Conservation (phyloP, 2,888 invertebrate species). For the Stenolophus ochropezus region DNA sequence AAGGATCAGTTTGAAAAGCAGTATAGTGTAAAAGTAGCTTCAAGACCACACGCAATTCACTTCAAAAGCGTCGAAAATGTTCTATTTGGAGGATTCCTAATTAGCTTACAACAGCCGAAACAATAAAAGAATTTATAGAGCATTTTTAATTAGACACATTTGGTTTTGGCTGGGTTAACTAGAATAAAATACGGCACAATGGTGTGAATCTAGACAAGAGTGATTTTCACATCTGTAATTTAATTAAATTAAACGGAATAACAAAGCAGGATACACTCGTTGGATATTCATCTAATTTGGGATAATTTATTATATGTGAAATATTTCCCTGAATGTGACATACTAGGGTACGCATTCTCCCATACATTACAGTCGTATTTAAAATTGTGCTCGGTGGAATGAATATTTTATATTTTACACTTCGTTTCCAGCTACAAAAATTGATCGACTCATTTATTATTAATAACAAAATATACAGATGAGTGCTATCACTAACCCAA, state of each 20-base stretch:
- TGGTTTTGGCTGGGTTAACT: slow-evolving; percentile 1
- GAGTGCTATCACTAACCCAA: not conserved
- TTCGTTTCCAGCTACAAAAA: not conserved
- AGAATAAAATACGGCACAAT: slow-evolving; percentile 42
- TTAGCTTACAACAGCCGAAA: slow-evolving; percentile 1
- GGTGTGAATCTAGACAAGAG: slow-evolving; percentile 37
- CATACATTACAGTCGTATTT: not conserved
- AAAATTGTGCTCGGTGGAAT: not conserved
- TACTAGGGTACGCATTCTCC: not conserved
- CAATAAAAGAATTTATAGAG: slow-evolving; percentile 26
- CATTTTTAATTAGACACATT: slow-evolving; percentile 27
- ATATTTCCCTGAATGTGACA: slow-evolving; percentile 28
- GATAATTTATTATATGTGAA: slow-evolving; percentile 32
- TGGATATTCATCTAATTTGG: slow-evolving; percentile 21
- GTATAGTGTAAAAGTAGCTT: not conserved
- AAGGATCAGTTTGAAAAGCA: not conserved
- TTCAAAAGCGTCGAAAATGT: slow-evolving; percentile 14
- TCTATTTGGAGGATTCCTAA: not conserved
- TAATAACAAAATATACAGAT: not conserved
- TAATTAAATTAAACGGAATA: slow-evolving; percentile 13
- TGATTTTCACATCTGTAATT: slow-evolving; percentile 42
- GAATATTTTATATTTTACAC: slow-evolving; percentile 22
- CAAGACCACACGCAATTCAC: slow-evolving; percentile 28
- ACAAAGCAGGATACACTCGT: slow-evolving; percentile 21
- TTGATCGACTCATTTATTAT: not conserved